Conservation (phyloP, 2,113 vertebrate species). For the Tychaedon coryphoeus region DNA sequence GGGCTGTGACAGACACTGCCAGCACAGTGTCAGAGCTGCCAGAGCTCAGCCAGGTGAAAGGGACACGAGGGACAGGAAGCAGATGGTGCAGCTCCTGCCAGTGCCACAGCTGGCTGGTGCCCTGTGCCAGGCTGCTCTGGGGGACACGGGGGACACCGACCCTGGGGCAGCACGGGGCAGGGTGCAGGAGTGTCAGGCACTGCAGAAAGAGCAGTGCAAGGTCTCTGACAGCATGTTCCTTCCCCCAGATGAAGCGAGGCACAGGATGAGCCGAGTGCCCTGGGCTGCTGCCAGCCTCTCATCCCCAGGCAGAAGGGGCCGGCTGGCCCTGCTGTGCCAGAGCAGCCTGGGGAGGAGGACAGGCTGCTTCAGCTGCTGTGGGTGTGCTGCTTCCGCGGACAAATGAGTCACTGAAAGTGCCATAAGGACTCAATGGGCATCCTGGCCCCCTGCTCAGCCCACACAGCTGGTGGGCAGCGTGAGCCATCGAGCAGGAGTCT, state of each 20-base stretch:
- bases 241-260: not conserved
- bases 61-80: rapidly evolving
- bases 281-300: not conserved
- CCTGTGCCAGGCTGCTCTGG: not conserved
- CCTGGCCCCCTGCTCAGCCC: slow-evolving; percentile 11
- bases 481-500: not conserved
- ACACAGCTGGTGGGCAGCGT: slow-evolving; percentile 32
- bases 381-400: not conserved
- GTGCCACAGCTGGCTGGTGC: not conserved
- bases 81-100: not conserved
- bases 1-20: slow-evolving; percentile 2
- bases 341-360: not conserved
- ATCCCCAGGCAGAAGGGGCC: not conserved
- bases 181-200: not conserved
- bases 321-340: not conserved
- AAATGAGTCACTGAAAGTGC: slow-evolving; percentile 30
- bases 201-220: not conserved
- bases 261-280: not conserved
- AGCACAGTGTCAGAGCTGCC: not conserved
- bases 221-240: not conserved
- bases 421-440: slow-evolving; percentile 35
- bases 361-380: slow-evolving; percentile 4
- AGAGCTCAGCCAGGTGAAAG: not conserved
- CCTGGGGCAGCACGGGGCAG: not conserved
- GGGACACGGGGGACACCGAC: rapidly evolving